Percentiles rank a stretch among this genome's conserved stretches.
These are phyloP conservation scores for Parasteatoda lunata DNA, from an alignment of 2,888 invertebrate species.

Conservation along the genomic window DNA sequence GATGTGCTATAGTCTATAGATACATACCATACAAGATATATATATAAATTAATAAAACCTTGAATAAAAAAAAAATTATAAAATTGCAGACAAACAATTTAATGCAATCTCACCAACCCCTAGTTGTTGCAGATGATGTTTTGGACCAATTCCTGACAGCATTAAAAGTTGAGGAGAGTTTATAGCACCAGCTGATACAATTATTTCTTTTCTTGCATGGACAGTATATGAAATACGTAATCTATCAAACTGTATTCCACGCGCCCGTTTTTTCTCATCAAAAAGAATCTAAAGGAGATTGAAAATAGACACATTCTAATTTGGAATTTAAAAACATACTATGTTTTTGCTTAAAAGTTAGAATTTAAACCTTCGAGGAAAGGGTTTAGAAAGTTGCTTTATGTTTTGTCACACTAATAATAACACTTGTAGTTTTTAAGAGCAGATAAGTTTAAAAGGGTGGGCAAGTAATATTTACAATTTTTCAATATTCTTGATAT, in stretches of 20 bases:
- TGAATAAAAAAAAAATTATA: neutral
- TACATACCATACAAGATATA: neutral
- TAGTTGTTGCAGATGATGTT: constrained; percentile 72
- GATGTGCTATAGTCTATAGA: neutral
- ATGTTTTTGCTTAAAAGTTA: no score
- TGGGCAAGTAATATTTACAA: no score
- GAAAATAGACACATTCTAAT: neutral
- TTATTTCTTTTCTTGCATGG: constrained; percentile 72
- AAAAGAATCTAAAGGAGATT: constrained; percentile 74
- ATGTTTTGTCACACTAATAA: no score
- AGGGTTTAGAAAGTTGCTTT: no score
- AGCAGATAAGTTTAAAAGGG: no score
- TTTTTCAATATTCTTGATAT: no score
- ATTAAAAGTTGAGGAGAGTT: constrained; percentile 74
- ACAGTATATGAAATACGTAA: constrained; percentile 70
- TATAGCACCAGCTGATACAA: constrained; percentile 72
- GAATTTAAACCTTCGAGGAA: no score
- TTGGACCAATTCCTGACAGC: constrained; percentile 73
- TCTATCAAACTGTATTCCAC: constrained; percentile 70
- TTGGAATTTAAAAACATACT: neutral
- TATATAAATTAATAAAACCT: neutral
- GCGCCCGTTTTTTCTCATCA: constrained; percentile 84
- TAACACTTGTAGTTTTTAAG: no score
- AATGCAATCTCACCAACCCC: constrained; percentile 70
- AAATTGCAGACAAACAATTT: neutral